Base-by-base conservation (phyloP, 2,888 invertebrate species). In the Megamerina dolium region DNA sequence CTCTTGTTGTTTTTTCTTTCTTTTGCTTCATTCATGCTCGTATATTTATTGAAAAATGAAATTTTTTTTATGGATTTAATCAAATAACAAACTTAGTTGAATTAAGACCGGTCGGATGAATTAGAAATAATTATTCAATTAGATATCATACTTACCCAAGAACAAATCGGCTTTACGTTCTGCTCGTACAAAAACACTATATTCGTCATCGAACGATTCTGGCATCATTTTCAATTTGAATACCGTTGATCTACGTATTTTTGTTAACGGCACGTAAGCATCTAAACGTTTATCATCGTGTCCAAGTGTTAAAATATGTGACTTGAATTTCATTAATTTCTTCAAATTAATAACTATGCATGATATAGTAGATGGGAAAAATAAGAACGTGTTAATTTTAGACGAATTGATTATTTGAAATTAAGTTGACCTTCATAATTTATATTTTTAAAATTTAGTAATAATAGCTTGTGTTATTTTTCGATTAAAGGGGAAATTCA, bases 271-370 rank as follows among this genome's bases (percentile, higher is more conserved):
- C 43, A 68, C 60, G 55, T 61, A 68, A 6, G 69, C 66, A 53
- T 68, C 68, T 29, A 68, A 45, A 46, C 55, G 55, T 38, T 45
- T 49, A 17, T 64, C 63, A 17, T 52, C 56, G 8, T 37, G 45
- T 3, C 45, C 45, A 27, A 41, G 38, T 32, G 46, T 41, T 30
- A 54, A 39, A 27, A 54, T 19, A 6, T 45, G 52, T 31, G 59
- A 52, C 23, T 62, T 63, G 30, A 68, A 65, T 51, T 68, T 67
- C 1, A 61, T 63, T 43, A 64, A 46, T 51, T 68, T 68, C 45
- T 63, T 68, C 41, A 68, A 60, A 55, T 68, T 68, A 13, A 69
- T 69, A 39, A 68, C 69, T 69, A 48, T 41, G n/a, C n/a, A n/a
- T n/a, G n/a, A n/a, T n/a, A n/a, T n/a, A n/a, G n/a, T n/a, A n/a